phyloP scores from a whole-genome alignment of 2,888 invertebrate species.

The Sphecodes monilicornis region DNA sequence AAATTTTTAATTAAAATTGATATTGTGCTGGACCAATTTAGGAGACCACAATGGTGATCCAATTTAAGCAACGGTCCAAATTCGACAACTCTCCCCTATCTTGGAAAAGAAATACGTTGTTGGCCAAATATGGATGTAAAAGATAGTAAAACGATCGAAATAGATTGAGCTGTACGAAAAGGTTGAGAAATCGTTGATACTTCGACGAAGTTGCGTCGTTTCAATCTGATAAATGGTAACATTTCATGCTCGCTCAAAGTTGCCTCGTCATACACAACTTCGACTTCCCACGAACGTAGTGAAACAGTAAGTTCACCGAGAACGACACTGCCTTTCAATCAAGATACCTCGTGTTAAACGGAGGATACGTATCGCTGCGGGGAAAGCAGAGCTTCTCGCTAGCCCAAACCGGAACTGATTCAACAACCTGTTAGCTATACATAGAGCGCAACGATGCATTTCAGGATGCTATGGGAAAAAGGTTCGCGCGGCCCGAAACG shows the following conservation, averaged over 20 bases:
- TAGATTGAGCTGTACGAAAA: not conserved
- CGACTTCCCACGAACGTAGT: not conserved
- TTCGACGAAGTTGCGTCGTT: not conserved
- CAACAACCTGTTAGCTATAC: not conserved
- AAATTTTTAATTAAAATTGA: too few species aligned
- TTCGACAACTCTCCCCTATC: too few species aligned
- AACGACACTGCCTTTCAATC: slow-evolving; percentile 7
- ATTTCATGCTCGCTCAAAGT: not conserved
- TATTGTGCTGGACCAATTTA: too few species aligned
- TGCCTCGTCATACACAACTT: slow-evolving; percentile 2
- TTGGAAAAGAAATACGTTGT: not conserved
- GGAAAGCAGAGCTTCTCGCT: slow-evolving; percentile 4
- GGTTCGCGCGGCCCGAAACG: slow-evolving; percentile 24
- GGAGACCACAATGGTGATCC: too few species aligned
- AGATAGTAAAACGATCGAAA: not conserved
- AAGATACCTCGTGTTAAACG: slow-evolving; percentile 7
- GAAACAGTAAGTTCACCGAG: slow-evolving; percentile 8
- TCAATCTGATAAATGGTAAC: not conserved
- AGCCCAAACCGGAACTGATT: slow-evolving; percentile 2
- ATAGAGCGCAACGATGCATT: not conserved
- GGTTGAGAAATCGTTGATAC: not conserved
- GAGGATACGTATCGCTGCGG: not conserved
- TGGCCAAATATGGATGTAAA: not conserved
- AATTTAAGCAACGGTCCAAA: too few species aligned
- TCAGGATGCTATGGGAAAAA: slow-evolving; percentile 7